Percentiles rank a stretch among this genome's conserved stretches.
Conservation (phyloP, 2,888 invertebrate genomes). For the Polymixis flavicincta region DNA sequence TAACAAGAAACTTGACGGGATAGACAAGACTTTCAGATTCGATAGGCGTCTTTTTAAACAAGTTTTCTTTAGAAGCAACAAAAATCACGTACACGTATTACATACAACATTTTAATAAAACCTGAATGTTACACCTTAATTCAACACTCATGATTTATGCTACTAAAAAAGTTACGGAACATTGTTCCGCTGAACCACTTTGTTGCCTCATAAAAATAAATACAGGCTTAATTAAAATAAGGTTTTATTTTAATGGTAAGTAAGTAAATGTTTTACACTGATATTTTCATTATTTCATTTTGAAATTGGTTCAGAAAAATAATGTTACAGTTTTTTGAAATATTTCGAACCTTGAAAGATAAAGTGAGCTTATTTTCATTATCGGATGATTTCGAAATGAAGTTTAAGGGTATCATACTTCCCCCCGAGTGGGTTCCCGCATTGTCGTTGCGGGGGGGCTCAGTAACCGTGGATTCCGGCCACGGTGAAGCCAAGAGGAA, state of each 20-base stretch:
- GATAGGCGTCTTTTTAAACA: no score
- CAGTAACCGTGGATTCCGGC: no score
- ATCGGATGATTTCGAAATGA: not conserved
- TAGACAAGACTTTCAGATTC: not conserved
- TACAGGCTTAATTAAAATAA: slow-evolving; percentile 12
- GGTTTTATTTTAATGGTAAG: not conserved
- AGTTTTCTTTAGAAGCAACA: no score
- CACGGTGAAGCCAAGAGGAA: no score
- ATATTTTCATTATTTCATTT: not conserved
- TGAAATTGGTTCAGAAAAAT: no score
- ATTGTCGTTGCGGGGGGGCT: no score
- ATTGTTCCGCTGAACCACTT: slow-evolving; percentile 1
- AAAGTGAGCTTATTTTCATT: not conserved
- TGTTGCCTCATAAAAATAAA: slow-evolving; percentile 27
- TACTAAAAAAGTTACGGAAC: slow-evolving; percentile 38
- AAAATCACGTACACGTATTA: not conserved
- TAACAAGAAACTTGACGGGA: no score
- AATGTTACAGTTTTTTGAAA: not conserved
- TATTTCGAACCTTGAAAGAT: not conserved
- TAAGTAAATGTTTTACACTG: slow-evolving; percentile 5
- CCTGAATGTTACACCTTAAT: not conserved
- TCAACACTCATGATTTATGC: slow-evolving; percentile 22
- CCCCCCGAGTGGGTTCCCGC: no score
- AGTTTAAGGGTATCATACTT: not conserved
- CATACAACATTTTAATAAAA: slow-evolving; percentile 19